These are phyloP conservation scores for Pygoscelis antarcticus DNA, from an alignment of 2,113 vertebrate genomes.

Conservation along the genomic window DNA sequence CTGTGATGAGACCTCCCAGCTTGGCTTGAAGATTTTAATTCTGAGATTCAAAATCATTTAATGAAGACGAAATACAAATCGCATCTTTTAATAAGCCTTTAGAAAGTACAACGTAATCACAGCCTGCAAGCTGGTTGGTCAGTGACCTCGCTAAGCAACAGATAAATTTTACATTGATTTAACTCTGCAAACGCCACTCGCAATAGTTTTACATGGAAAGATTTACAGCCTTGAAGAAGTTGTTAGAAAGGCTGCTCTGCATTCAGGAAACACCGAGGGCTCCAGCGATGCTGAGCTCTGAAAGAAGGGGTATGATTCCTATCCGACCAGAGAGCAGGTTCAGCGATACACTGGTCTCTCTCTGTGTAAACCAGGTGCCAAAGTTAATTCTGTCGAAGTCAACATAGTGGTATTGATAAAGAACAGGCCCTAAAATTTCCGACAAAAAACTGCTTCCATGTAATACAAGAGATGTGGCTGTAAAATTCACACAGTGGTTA, in stretches of 20 bases:
- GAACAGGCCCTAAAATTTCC: neutral
- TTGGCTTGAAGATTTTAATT: neutral
- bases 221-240: neutral
- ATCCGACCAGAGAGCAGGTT: neutral
- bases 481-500: neutral
- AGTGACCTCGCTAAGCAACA: neutral
- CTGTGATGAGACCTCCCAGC: neutral
- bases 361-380: neutral
- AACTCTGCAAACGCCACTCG: neutral
- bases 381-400: neutral
- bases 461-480: neutral
- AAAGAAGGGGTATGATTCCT: neutral
- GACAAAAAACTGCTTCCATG: neutral
- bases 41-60: conserved; percentile 1
- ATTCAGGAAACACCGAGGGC: neutral
- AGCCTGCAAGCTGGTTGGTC: neutral
- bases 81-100: neutral
- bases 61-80: neutral
- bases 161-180: neutral
- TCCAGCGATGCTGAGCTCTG: neutral
- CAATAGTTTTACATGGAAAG: neutral
- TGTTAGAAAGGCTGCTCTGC: neutral
- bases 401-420: neutral
- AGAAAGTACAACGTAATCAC: neutral
- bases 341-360: neutral